Percentiles rank a stretch among this genome's conserved stretches.
phyloP scores from a whole-genome alignment of 1,140 invertebrate genomes.

The Scaptomyza graminum region DNA sequence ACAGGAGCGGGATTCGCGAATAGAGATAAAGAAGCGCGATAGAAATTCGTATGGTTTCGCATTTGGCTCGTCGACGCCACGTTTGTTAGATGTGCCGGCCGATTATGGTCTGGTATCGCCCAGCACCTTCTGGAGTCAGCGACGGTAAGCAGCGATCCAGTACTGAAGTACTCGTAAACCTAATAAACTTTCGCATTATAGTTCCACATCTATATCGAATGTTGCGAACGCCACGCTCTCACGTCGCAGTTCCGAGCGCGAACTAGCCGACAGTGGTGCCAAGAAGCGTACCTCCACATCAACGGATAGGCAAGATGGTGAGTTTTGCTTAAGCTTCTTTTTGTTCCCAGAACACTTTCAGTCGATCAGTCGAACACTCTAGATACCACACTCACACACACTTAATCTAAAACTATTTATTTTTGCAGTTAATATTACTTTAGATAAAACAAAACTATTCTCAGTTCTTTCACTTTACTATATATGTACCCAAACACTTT shows the following conservation, averaged over 20 bases:
- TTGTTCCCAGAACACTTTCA: conserved; percentile 7
- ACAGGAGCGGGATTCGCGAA: conserved; percentile 90
- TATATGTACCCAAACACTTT: conserved; percentile 20
- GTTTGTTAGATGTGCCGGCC: conserved; percentile 91
- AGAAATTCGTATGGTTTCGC: conserved; percentile 89
- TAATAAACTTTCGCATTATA: conserved; percentile 67
- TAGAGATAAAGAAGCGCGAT: conserved; percentile 90
- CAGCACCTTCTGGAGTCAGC: conserved; percentile 90
- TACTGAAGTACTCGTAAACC: no score
- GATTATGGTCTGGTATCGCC: conserved; percentile 86
- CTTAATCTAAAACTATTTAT: conserved; percentile 62
- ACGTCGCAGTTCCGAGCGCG: conserved; percentile 91
- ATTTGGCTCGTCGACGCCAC: conserved; percentile 94
- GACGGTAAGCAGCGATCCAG: conserved; percentile 84
- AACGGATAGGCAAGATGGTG: conserved; percentile 89
- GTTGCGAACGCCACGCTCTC: conserved; percentile 90
- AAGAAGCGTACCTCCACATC: conserved; percentile 92
- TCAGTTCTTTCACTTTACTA: conserved; percentile 4
- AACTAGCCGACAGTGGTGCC: conserved; percentile 90
- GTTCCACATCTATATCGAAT: conserved; percentile 94
- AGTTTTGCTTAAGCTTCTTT: conserved; percentile 57
- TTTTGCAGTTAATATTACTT: conserved; percentile 77
- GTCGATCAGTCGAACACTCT: conserved; percentile 42
- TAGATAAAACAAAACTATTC: conserved; percentile 51
- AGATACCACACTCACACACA: conserved; percentile 39